Evolutionary conservation across 2,113 vertebrate species (phyloP), one percentile per base, ranked within the genome.

Genomic region (Tricholaema leucomelas): DNA sequence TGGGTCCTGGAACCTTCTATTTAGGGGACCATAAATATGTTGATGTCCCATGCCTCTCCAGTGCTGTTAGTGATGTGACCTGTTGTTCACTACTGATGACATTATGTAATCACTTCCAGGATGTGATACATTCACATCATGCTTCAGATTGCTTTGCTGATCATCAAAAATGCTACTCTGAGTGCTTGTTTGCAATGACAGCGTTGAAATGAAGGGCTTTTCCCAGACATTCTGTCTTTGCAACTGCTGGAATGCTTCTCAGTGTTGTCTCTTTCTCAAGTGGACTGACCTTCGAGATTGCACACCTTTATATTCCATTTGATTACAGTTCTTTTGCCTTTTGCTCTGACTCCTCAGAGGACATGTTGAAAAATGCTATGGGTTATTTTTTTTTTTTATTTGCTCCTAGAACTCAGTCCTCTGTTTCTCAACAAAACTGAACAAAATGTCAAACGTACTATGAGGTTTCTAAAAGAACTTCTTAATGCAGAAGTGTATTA

Each of bases 231-330:
- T 66, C 16, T 66, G 1, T 38, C 31, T 84, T 66, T 93, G 33
- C 18, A 61, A 15, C 38, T 67, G 25, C 54, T 77, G 58, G 50
- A 81, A n/a, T 79, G 38, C 33, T 88, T 59, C 38, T 74, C 3
- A 31, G 0, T 67, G 30, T 72, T 88, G 55, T 56, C 12, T 21
- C 0, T 75, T 76, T 58, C 80, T 83, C 48, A 59, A 80, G 19
- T n/a, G 6, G 72, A 16, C 0, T 0, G 64, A 10, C 56, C 19
- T 65, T 86, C 18, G 69, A 69, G 66, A 30, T 6, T 11, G 5
- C 2, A 15, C 4, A 20, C 12, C 15, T 69, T 69, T 70, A n/a
- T 78, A 9, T 4, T 54, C 38, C 59, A 1, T 48, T 79, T 63
- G 48, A 75, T 23, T 52, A 24, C 16, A 71, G 13, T 78, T 81